Conservation (phyloP, 2,113 vertebrate genomes). For the Oryctolagus cuniculus region mOryCun1.1 NC_091435.1:30698001-30698500, state of each 20-base stretch:
- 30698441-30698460: background rate
- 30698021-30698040: background rate
- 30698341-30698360: background rate
- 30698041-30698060: background rate
- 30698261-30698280: background rate
- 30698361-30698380: background rate
- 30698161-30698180: constrained; percentile 14
- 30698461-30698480: background rate
- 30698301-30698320: background rate
- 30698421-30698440: too few species aligned
- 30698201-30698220: background rate
- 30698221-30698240: background rate
- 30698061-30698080: background rate
- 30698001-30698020: background rate
- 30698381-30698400: background rate
- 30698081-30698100: background rate
- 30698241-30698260: background rate
- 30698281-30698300: constrained; percentile 1
- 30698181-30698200: background rate
- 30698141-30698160: background rate
- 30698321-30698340: background rate
- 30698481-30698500: background rate
- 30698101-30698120: background rate
- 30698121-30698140: background rate
- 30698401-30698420: background rate